Evolutionary conservation across 2,113 vertebrate genomes (phyloP).

Genomic region (Oreochromis aureus): DNA sequence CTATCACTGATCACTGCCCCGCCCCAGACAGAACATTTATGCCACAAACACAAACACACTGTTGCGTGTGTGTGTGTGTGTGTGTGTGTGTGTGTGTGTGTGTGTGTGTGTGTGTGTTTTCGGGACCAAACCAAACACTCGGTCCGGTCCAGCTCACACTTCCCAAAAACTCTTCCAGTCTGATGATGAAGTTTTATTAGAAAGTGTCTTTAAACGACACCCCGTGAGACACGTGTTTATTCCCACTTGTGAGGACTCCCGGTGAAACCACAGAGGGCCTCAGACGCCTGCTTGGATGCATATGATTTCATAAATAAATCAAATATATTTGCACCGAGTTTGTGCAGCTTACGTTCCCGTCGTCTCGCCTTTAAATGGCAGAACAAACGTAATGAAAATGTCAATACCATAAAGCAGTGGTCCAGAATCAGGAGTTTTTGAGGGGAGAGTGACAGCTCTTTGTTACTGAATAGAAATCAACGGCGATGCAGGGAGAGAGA

Average conservation of each 20-base stretch:
- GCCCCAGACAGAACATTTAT: conserved; percentile 36
- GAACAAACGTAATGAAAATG: conserved; percentile 57
- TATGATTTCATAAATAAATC: not conserved
- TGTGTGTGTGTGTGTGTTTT: not conserved
- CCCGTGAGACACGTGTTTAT: not conserved
- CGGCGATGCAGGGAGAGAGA: conserved; percentile 63
- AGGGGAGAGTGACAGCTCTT: conserved; percentile 95
- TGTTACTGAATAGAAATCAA: conserved; percentile 96
- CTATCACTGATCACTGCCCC: conserved; percentile 53
- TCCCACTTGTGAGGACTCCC: not conserved
- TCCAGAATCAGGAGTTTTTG: conserved; percentile 78
- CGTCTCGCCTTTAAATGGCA: not conserved
- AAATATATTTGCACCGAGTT: not conserved
- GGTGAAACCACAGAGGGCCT: not conserved
- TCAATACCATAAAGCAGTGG: conserved; percentile 52
- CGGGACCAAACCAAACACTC: not conserved
- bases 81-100: not conserved
- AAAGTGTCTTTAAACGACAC: not conserved
- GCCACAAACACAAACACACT: not conserved
- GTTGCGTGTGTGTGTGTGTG: not conserved
- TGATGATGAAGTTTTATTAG: not conserved
- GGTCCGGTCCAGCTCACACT: not conserved
- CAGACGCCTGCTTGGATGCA: not conserved
- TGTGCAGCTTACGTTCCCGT: not conserved
- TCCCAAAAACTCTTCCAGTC: not conserved